Evolutionary conservation across 2,797 vertebrate genomes (phyloP), one percentile per base, ranked within the genome.

Genomic region (Rhincodon typus): DNA sequence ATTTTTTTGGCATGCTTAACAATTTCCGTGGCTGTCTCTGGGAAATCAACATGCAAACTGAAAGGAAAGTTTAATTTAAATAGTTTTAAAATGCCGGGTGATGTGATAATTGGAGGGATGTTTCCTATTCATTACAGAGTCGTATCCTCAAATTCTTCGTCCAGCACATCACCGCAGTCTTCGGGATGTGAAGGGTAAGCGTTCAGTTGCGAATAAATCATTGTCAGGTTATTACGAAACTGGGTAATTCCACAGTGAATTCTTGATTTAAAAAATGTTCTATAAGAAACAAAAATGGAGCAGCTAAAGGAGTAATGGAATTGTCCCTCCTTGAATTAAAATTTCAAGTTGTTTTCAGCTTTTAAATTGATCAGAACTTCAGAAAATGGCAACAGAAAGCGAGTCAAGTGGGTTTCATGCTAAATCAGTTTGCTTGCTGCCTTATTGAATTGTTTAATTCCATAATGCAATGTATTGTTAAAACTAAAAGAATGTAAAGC

Each of bases 51-150:
- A 0, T 98, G 98, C 96, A 97, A 97, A 95, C 96, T 99, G 96
- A 98, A 99, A 96, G 98, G 98, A 96, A 98, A 98, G 96, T 99
- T 99, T 96, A 98, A 98, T 96, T 97, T 99, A 96, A 97, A 95
- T 15, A 98, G 98, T 66, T 98, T 98, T 96, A 98, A 98, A 96
- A 96, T 98, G 34, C 97, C 98, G 21, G 97, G 97, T 90, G 98
- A 97, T 88, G 97, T 98, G 0, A 97, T 98, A 0, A 95, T 98
- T 0, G 98, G 98, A 66, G 98, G 98, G 25, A 98, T 98, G 98
- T 99, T 98, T 96, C 98, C 98, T 0, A 97, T 98, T 69, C 98
- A 98, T 96, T 97, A 96, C 84, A 97, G 98, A 0, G 97, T 98
- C 30, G 97, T 97, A 50, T 97, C 97, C 30, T 96, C 95, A 30